Evolutionary conservation across 2,888 invertebrate species (phyloP), one percentile per base, ranked within the genome.

Genomic region (Sminthurinus aureus): DNA sequence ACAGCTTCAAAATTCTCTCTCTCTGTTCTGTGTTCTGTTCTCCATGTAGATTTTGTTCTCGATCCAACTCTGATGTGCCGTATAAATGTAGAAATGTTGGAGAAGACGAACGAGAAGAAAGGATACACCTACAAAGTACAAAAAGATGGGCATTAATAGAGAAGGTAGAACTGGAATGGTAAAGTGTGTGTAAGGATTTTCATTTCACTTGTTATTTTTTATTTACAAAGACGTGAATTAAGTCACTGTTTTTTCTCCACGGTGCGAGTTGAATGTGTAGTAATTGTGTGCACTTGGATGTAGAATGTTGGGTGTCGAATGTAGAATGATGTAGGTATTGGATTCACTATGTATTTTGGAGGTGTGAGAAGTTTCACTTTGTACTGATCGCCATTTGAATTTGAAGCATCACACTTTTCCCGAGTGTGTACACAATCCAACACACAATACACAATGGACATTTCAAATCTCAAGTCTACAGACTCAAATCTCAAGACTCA

Each of bases 1-100:
- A 75, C 75, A 75, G 75, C 75, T 75, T 74, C 18, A 20, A 75
- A 75, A 75, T 51, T 75, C 75, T 75, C 50, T 18, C 13, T 15
- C 58, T 58, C 58, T 58, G 58, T 58, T 38, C 3, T 38, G 38
- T 38, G 38, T 38, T 38, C 3, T 38, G 38, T 38, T 1, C 6
- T 38, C 3, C 6, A 6, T 38, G 38, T 38, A 6, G 38, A 38
- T 38, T 1, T 38, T 6, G n/a, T n/a, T n/a, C n/a, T n/a, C n/a
- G n/a, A n/a, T n/a, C n/a, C n/a, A n/a, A n/a, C n/a, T n/a, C n/a
- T n/a, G n/a, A n/a, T n/a, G n/a, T n/a, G n/a, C n/a, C n/a, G n/a
- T n/a, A n/a, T n/a, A n/a, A n/a, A n/a, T n/a, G n/a, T n/a, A n/a
- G n/a, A n/a, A n/a, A n/a, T n/a, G n/a, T n/a, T n/a, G n/a, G n/a